These are phyloP conservation scores for Dolichomitus sp. DNA, from an alignment of 2,888 invertebrate species.

Conservation along the genomic window DNA sequence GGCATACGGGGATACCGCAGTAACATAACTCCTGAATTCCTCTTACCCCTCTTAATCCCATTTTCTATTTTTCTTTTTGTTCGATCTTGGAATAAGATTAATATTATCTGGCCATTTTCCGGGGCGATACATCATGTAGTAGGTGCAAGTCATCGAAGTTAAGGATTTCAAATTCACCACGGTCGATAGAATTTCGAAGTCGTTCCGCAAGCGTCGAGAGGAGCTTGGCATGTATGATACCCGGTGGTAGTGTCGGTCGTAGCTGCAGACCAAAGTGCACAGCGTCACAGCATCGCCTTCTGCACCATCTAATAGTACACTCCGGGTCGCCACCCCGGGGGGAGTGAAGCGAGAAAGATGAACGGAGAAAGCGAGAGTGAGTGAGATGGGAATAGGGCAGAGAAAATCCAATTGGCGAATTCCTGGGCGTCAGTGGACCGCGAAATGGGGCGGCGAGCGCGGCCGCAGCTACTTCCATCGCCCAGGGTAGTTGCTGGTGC, in stretches of 20 bases:
- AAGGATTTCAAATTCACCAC: constrained; percentile 75
- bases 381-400: constrained; percentile 73
- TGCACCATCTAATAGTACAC: constrained; percentile 82
- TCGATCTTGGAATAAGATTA: not conserved
- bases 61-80: not conserved
- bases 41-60: not conserved
- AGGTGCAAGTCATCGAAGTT: constrained; percentile 60
- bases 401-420: constrained; percentile 85
- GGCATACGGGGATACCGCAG: not conserved
- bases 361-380: constrained; percentile 74
- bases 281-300: constrained; percentile 72
- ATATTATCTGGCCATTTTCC: not conserved
- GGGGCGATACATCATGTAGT: constrained; percentile 38
- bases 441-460: constrained; percentile 84
- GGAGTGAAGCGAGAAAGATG: constrained; percentile 58
- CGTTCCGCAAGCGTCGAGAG: constrained; percentile 65
- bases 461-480: constrained; percentile 80
- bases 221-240: constrained; percentile 72
- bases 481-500: constrained; percentile 72
- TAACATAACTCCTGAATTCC: not conserved
- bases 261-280: constrained; percentile 42
- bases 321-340: constrained; percentile 70
- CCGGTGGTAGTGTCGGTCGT: constrained; percentile 66
- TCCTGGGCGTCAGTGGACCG: constrained; percentile 85
- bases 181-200: constrained; percentile 76